Evolutionary conservation across 2,888 invertebrate species (phyloP).

Genomic region (Neoitamus cyanurus): DNA sequence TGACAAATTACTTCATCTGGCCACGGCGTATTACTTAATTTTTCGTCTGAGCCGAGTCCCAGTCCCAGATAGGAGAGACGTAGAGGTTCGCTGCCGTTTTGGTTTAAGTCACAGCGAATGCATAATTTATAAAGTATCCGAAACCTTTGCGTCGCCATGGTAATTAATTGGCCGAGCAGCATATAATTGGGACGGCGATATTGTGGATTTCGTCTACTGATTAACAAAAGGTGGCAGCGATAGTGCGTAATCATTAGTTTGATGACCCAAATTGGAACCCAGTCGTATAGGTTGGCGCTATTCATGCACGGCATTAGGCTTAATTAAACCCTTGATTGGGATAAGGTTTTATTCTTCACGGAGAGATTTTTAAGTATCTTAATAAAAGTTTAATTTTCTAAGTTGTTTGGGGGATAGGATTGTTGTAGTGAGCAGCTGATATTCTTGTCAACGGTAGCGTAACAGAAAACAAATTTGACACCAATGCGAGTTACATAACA

Average conservation of each 20-base stretch:
- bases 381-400: no score
- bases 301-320: background rate
- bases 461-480: background rate
- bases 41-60: background rate
- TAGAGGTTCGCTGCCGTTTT: background rate
- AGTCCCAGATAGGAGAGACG: background rate
- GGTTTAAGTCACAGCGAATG: background rate
- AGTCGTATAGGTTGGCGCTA: background rate
- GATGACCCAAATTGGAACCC: background rate
- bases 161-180: background rate
- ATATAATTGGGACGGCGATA: background rate
- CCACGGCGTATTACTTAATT: slow-evolving; percentile 11
- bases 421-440: no score
- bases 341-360: background rate
- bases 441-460: background rate
- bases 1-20: slow-evolving; percentile 9
- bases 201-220: background rate
- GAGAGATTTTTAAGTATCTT: background rate
- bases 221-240: background rate
- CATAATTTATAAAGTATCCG: slow-evolving; percentile 26
- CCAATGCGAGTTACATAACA: background rate
- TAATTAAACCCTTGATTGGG: background rate
- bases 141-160: background rate
- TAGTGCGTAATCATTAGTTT: background rate
- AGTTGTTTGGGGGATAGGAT: no score